phyloP scores from a whole-genome alignment of 2,888 invertebrate genomes.

The Athalia rosae region DNA sequence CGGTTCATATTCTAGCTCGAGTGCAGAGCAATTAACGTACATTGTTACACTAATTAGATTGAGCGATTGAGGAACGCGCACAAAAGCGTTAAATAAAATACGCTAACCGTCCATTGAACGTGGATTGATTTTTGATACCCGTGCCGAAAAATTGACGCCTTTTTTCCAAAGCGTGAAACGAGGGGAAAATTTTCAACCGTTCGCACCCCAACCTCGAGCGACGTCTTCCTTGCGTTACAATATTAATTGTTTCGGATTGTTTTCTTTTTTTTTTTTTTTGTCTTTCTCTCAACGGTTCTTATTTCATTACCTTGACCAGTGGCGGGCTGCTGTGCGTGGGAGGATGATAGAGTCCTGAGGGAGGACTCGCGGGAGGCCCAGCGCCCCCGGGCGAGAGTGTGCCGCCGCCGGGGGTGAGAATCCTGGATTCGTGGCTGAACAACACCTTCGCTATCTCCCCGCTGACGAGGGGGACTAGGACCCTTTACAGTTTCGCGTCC shows the following conservation, averaged over 20 bases:
- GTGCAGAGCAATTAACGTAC: slow-evolving; percentile 17
- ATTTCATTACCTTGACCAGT: slow-evolving; percentile 65
- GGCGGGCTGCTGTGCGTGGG: slow-evolving; percentile 69
- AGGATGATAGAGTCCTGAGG: slow-evolving; percentile 67
- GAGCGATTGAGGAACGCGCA: slow-evolving; percentile 8
- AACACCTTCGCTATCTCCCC: slow-evolving; percentile 70
- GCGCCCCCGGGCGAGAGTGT: slow-evolving; percentile 71
- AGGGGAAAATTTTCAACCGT: no score
- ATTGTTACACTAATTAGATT: slow-evolving; percentile 18
- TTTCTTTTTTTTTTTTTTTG: background rate
- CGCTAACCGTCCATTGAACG: background rate
- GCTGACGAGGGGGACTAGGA: slow-evolving; percentile 53
- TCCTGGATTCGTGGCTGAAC: slow-evolving; percentile 73
- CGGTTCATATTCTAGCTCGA: no score
- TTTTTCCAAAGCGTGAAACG: no score
- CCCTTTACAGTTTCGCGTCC: slow-evolving; percentile 7
- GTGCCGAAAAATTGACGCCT: background rate
- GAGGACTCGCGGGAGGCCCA: slow-evolving; percentile 70
- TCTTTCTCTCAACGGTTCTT: background rate
- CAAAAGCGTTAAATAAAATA: background rate
- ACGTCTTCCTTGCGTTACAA: no score
- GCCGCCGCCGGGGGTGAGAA: slow-evolving; percentile 72
- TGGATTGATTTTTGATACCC: slow-evolving; percentile 2
- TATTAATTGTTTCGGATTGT: background rate
- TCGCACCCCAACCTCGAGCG: no score